Base-by-base conservation (phyloP, 1,140 invertebrate genomes). In the Cyrtorhinus lividipennis region DNA sequence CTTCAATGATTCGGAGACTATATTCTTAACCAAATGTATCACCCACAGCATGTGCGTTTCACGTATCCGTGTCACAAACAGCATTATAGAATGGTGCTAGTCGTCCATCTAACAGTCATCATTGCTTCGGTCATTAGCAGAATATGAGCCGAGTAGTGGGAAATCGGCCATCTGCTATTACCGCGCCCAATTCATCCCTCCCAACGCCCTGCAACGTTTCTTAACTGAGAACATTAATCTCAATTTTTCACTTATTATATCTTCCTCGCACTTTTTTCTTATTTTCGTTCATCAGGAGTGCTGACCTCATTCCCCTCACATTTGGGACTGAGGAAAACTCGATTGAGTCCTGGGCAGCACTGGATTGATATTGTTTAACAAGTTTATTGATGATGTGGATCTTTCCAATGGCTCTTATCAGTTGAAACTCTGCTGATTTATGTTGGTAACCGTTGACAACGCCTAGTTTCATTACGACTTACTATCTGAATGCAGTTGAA, bases 231-330 rank as follows among this genome's bases (percentile, higher is more conserved):
- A 38, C 30, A 38, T 38, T 38, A 38, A 38, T 38, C 30, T 38
- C 30, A 38, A 38, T 38, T 38, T 38, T 38, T 38, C 30, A 38
- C 30, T 38, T 65, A 38, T 63, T 62, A 65, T 65, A 63, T 27
- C 62, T 20, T 15, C 20, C 59, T 13, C 58, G 13, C 53, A 8
- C 10, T 23, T 10, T 56, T 18, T 25, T 25, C 23, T 18, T n/a
- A 18, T 23, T 56, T 56, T 56, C 53, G n/a, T 10, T 10, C n/a
- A 5, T 18, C 23, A 8, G 5, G 53, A 10, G n/a, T n/a, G n/a
- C n/a, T n/a, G n/a, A n/a, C n/a, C n/a, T n/a, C n/a, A n/a, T n/a
- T n/a, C n/a, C n/a, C n/a, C n/a, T n/a, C n/a, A n/a, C n/a, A n/a
- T n/a, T n/a, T n/a, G n/a, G n/a, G n/a, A n/a, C n/a, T n/a, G n/a